phyloP scores from a whole-genome alignment of 2,888 invertebrate genomes.

The Eumacrocentrus americanus region DNA sequence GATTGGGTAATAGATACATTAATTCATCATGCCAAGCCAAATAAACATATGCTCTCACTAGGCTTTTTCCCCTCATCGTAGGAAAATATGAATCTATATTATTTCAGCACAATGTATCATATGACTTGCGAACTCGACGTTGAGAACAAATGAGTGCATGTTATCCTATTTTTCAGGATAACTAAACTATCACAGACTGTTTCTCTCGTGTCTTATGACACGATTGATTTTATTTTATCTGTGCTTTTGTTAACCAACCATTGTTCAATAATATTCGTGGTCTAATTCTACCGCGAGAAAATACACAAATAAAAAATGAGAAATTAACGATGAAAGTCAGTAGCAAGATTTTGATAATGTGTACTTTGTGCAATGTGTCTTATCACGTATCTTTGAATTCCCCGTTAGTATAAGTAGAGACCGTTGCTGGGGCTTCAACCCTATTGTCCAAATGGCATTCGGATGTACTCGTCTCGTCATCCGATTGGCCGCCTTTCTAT shows the following conservation, averaged over 20 bases:
- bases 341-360: conserved; percentile 35
- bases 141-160: conserved; percentile 1
- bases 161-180: conserved; percentile 2
- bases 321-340: conserved; percentile 27
- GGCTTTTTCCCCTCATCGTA: conserved; percentile 62
- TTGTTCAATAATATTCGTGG: background rate
- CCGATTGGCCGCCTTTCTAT: conserved; percentile 60
- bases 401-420: conserved; percentile 62
- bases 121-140: conserved; percentile 15
- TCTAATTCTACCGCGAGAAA: conserved; percentile 2
- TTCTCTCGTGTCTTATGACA: background rate
- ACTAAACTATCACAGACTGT: conserved; percentile 1
- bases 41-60: conserved; percentile 52
- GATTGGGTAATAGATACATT: conserved; percentile 32
- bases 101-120: conserved; percentile 52
- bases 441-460: conserved; percentile 61
- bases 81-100: conserved; percentile 50
- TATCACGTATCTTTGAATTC: conserved; percentile 61
- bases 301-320: conserved; percentile 24
- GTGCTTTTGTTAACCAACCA: background rate
- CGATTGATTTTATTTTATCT: background rate
- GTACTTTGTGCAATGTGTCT: conserved; percentile 42
- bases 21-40: conserved; percentile 35
- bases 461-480: conserved; percentile 59
- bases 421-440: conserved; percentile 60